A percentile compares a stretch with the other conserved stretches of the same genome.
phyloP scores from a whole-genome alignment of 2,888 invertebrate species.

The Rapana venosa region DNA sequence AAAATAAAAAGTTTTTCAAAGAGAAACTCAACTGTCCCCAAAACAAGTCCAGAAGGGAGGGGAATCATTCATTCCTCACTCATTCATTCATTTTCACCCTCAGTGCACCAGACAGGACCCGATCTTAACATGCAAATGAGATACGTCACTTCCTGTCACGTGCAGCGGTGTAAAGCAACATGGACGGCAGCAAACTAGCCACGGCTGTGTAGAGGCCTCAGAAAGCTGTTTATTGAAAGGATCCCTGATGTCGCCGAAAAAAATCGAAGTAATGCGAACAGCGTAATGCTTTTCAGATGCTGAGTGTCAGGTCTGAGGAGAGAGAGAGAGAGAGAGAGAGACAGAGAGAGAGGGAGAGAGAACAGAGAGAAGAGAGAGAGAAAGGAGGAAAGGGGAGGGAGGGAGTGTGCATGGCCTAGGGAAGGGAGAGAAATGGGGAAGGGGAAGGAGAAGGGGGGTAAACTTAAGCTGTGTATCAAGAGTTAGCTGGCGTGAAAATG shows the following conservation, averaged over 20 bases:
- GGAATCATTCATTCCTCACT: background rate
- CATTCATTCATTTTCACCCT: background rate
- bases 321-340: conserved; percentile 7
- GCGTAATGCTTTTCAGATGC: background rate
- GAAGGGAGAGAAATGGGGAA: background rate
- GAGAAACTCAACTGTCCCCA: too few species aligned
- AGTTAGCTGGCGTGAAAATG: background rate
- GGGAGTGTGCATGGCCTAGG: background rate
- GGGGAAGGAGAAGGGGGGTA: background rate
- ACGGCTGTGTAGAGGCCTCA: background rate
- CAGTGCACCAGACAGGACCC: background rate
- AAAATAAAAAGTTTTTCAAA: too few species aligned
- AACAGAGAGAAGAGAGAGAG: too few species aligned
- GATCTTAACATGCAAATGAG: background rate
- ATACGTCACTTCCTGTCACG: background rate
- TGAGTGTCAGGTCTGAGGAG: too few species aligned
- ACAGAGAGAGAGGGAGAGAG: background rate
- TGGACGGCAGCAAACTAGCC: background rate
- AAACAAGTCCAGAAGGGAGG: background rate
- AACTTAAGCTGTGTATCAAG: background rate
- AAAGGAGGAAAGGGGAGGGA: background rate
- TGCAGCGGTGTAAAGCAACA: background rate
- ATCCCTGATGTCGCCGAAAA: background rate
- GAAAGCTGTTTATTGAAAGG: background rate
- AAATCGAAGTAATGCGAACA: background rate